Percentiles rank a stretch among this genome's conserved stretches.
Conservation (phyloP, 2,113 vertebrate species). For the Gymnarchus niloticus region DNA sequence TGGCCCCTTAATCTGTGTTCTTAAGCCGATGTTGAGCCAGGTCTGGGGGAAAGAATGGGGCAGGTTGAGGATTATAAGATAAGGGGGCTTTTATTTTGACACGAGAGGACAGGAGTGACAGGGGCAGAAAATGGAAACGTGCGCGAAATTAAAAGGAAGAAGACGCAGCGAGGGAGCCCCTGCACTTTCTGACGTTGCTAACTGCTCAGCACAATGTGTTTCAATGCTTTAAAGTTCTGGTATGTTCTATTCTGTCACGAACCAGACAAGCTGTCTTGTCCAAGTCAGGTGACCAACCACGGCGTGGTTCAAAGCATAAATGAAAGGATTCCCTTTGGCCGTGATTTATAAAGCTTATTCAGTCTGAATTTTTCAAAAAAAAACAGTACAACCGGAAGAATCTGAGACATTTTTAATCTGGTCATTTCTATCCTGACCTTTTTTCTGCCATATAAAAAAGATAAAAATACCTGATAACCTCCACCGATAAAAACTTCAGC, state of each 20-base stretch:
- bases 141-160: neutral
- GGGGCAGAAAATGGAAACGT: neutral
- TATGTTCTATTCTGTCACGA: neutral
- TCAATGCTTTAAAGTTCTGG: neutral
- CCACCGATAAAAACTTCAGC: neutral
- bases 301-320: too few relatives aligned
- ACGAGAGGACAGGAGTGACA: neutral
- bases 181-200: neutral
- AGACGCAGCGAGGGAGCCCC: neutral
- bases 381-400: neutral
- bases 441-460: neutral
- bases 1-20: conserved; percentile 35
- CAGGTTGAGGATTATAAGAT: conserved; percentile 23
- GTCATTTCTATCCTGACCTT: neutral
- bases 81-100: conserved; percentile 16
- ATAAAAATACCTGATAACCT: neutral
- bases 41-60: conserved; percentile 35
- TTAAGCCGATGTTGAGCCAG: conserved; percentile 41
- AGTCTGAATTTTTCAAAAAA: too few relatives aligned
- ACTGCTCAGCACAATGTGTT: neutral
- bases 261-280: neutral
- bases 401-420: neutral
- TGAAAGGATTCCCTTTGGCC: too few relatives aligned
- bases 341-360: too few relatives aligned
- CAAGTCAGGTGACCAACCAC: too few relatives aligned